Evolutionary conservation across 2,888 invertebrate genomes (phyloP).

Genomic region (Dryobotodes eremita): DNA sequence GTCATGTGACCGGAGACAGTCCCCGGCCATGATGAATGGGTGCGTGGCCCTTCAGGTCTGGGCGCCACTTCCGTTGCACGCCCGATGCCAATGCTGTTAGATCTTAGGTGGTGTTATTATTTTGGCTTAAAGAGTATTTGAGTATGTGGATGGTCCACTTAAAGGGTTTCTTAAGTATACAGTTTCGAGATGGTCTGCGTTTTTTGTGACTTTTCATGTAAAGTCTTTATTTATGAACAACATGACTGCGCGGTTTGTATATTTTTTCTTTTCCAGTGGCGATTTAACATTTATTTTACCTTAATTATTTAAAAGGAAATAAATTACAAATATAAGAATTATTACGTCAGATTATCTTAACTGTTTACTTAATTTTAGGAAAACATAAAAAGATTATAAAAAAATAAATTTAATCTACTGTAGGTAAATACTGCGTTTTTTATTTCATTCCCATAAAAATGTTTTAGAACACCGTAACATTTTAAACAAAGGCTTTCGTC

Average conservation of each 20-base stretch:
- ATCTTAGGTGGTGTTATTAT: constrained; percentile 2
- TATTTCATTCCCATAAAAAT: constrained; percentile 11
- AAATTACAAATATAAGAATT: not conserved
- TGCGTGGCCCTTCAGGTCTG: constrained; percentile 68
- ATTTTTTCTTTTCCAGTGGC: not conserved
- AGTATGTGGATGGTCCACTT: not conserved
- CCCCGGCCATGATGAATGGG: constrained; percentile 72
- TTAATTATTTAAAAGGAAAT: not conserved
- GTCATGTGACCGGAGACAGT: constrained; percentile 58
- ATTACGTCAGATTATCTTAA: not conserved
- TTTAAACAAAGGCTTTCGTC: constrained; percentile 7
- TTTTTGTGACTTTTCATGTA: not conserved
- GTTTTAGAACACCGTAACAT: constrained; percentile 6
- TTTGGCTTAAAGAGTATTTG: not conserved
- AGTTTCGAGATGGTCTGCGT: not conserved
- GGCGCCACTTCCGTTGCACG: constrained; percentile 74
- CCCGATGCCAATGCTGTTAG: constrained; percentile 53
- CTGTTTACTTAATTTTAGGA: not conserved
- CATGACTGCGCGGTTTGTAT: not conserved
- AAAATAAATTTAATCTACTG: not conserved
- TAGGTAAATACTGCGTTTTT: constrained; percentile 24
- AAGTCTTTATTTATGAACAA: not conserved
- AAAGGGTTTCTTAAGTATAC: not conserved
- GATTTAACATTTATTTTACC: not conserved
- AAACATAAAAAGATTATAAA: not conserved